Base-by-base conservation (phyloP, 2,113 vertebrate species). In the Ciconia boyciana region DNA sequence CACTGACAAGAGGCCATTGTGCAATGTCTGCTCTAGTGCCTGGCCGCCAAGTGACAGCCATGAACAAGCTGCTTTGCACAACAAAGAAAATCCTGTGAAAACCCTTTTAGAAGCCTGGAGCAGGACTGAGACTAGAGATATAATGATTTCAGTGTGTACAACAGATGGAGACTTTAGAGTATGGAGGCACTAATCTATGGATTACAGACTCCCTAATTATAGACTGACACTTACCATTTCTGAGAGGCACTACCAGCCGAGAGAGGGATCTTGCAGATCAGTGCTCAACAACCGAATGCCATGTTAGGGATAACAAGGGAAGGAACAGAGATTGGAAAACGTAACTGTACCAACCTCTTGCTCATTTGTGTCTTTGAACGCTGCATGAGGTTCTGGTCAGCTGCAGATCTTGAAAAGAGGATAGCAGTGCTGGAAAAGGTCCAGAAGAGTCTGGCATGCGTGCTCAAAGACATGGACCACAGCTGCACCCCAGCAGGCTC, bases 151-250 rank as follows among this genome's bases (percentile, higher is more conserved):
- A 94, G 72, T 70, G 72, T 89, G 86, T 57, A 51, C 86, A 92
- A 87, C 96, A 97, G 95, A 96, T 97, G 96, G 96, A 89, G 95
- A 69, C 76, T 94, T 86, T 7, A 70, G 64, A 92, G 46, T 39
- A 62, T 6, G n/a, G 64, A 91, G 89, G 41, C 87, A 55, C 91
- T 96, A 87, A 97, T 95, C 96, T 92, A 21, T 48, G 93, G 96
- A 96, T 97, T 97, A 96, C 71, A 60, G 96, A 81, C 68, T 94
- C 89, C 72, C 72, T 95, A 86, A 93, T 96, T 90, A 83, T 0
- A 77, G 83, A 48, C 75, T 55, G 32, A 80, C 89, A 83, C 80
- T 87, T 72, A 60, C 65, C 78, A 72, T 87, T 93, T 93, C 85
- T 65, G 88, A 85, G 87, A 78, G 44, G 66, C 79, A 22, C 46